Evolutionary conservation across 2,888 invertebrate species (phyloP), one percentile per base, ranked within the genome.

Genomic region (Apodemia hepburni): DNA sequence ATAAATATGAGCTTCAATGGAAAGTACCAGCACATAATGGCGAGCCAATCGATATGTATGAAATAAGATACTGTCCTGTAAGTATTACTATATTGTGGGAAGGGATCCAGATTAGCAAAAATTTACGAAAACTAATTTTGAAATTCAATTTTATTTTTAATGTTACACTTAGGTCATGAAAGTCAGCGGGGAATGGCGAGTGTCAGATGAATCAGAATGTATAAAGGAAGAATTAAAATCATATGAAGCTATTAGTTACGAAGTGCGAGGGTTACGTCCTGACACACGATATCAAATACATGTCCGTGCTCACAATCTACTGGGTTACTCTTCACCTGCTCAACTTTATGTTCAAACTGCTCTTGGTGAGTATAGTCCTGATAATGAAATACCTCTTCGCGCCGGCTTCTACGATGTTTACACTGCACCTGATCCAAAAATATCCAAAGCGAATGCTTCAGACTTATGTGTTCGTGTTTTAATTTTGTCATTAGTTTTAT

Each of bases 1-100:
- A 96, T 84, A 95, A 95, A 78, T 97, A 94, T 78, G 96, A 97
- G 76, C 82, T 98, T 22, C 93, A 95, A 76, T 98, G 98, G 98
- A 94, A 94, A 74, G 94, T 96, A 61, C 97, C 98, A 0, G 94
- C 95, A 61, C 96, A 98, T 78, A 98, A 98, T 84, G 98, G 98
- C 9, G 97, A 97, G 84, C 96, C 95, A 33, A 97, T 98, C 76
- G 95, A 96, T 78, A 92, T 92, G 81, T 98, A 97, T 84, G 93
- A 95, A 81, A 93, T 98, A 69, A 94, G 93, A 79, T 96, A 95
- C 83, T 97, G 97, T 81, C 94, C 95, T 78, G 96, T 97, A 92
- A 94, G 85, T 84, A 47, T 17, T 7, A 27, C 12, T 3, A 1
- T 45, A 6, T 45, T 8, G 8, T 11, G 33, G n/a, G 2, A 27